Base-by-base conservation (phyloP, 2,797 vertebrate genomes). In the Anas capensis region DNA sequence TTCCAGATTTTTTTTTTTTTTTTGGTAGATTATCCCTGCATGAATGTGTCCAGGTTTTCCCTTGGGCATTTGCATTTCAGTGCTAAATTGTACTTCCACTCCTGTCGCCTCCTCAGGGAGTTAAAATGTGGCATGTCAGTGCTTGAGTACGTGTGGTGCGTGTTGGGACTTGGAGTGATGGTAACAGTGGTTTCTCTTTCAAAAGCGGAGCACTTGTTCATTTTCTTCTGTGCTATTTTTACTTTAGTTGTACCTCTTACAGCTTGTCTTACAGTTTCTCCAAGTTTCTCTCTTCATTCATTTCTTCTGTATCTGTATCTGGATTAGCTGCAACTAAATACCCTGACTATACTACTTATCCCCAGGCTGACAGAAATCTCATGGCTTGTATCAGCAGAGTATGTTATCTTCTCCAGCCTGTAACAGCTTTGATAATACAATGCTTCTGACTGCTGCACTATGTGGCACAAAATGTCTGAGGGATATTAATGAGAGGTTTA, bases 121-220 rank as follows among this genome's bases (percentile, higher is more conserved):
- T 33, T 33, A 68, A 13, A 34, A 3, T 0, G 0, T 40, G 40
- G 24, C 21, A 46, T 16, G 5, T 7, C 5, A 2, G 31, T 60
- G 34, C n/a, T 62, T 42, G 19, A 33, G 24, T 21, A 34, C 16
- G 70, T 64, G 17, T 23, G 49, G 60, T 80, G 24, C 26, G 42
- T 46, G 11, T n/a, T 33, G 46, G 64, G 51, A 15, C 16, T 12
- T 17, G 31, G 36, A 68, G 42, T 20, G 62, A 14, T 40, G 26
- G 20, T 8, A 42, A 24, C 15, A 42, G 1, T 46, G n/a, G 6
- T 38, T 8, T 38, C 18, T 46, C 8, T n/a, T 82, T 77, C 10
- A 46, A 5, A 33, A 81, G 8, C 7, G 11, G 36, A 53, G 24
- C 8, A 5, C 21, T 64, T 8, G 13, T 6, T 82, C 24, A 16